These are phyloP conservation scores for Esox niger DNA, from an alignment of 2,113 vertebrate genomes.

Conservation along the genomic window DNA sequence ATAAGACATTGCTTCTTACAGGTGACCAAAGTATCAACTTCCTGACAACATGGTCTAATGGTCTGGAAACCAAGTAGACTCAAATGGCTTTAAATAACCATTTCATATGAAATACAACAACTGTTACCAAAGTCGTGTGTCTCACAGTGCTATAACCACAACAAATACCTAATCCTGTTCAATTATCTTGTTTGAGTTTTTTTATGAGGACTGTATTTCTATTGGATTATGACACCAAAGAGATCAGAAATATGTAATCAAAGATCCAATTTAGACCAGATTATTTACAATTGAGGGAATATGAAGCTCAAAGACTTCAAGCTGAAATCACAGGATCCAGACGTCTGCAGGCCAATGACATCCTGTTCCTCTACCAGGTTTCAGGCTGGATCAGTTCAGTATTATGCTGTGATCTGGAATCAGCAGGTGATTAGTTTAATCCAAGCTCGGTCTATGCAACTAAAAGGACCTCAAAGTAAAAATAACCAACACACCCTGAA, in stretches of 20 bases:
- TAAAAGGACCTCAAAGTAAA: too few species aligned
- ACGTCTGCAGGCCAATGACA: slow-evolving; percentile 16
- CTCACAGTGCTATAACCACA: too few species aligned
- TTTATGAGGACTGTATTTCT: too few species aligned
- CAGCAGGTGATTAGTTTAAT: slow-evolving; percentile 9
- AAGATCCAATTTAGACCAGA: too few species aligned
- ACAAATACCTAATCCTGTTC: too few species aligned
- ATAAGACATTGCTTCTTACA: neutral
- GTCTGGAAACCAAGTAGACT: slow-evolving; percentile 4
- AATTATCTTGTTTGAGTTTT: too few species aligned
- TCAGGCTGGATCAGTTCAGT: slow-evolving; percentile 8
- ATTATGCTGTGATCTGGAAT: slow-evolving; percentile 9
- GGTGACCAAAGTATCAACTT: neutral
- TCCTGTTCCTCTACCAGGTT: neutral
- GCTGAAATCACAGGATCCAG: neutral
- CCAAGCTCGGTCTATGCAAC: neutral
- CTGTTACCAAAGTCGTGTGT: too few species aligned
- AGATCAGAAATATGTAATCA: too few species aligned
- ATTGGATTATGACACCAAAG: too few species aligned
- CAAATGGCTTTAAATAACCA: neutral
- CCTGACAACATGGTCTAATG: neutral
- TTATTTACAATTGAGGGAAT: neutral
- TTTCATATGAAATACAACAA: too few species aligned
- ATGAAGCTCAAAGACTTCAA: too few species aligned
- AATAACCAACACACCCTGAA: too few species aligned